Base-by-base conservation (phyloP, 2,888 invertebrate genomes). In the Zonitis immaculata region DNA sequence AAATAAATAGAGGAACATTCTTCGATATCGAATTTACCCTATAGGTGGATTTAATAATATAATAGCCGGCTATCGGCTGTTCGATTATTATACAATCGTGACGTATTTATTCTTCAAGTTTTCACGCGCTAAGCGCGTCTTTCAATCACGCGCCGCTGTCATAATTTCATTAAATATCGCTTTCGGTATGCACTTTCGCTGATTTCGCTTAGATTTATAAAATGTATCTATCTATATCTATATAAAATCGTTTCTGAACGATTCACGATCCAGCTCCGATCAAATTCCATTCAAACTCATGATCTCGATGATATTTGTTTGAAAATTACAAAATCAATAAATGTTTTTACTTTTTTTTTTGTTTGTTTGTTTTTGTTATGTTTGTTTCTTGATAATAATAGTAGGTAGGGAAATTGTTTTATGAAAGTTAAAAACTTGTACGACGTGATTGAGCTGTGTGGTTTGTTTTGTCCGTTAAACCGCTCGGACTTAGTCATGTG, bases 111-210 rank as follows among this genome's bases (percentile, higher is more conserved):
- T 54, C 42, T 25, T 32, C 4, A 16, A 25, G 14, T 22, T 39
- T 20, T 39, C 27, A 35, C 12, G 48, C 48, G 39, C 14, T 45
- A n/a, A 11, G 46, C 42, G 47, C 52, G 42, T 48, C 49, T 49
- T 56, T 56, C 54, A 47, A 54, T 57, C 48, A 52, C 42, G 47
- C 46, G 30, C 53, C 53, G 52, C 54, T 44, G 49, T 48, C 52
- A 57, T 61, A 58, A 60, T 61, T 60, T 58, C 52, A 58, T 57
- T 58, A 61, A 56, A 52, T 52, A 61, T 57, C 59, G 57, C 56
- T 57, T 56, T 54, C 54, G 48, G 54, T 51, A 42, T 47, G 46
- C 51, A 55, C 59, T 57, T 57, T 53, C 50, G 44, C 52, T 52
- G 54, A 52, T 53, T 61, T 35, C 55, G 52, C 53, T 54, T 45